A percentile compares a stretch with the other conserved stretches of the same genome.
These are phyloP conservation scores for Planiliza haematocheilus DNA, from an alignment of 2,113 vertebrate genomes.

Conservation along the genomic window DNA sequence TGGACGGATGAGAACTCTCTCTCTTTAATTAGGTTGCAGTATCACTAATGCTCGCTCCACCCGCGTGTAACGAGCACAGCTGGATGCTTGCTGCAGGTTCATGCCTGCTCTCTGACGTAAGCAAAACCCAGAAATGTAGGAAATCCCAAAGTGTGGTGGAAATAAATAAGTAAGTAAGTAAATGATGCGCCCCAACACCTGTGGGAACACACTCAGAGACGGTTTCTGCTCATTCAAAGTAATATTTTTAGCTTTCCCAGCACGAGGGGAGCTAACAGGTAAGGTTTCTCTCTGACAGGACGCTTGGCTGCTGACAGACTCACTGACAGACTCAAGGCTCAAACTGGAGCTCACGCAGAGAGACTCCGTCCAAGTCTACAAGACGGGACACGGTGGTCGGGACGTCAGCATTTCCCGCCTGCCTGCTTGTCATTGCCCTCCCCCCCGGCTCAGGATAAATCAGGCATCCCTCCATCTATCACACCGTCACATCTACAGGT, in stretches of 20 bases:
- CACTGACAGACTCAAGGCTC: conserved; percentile 31
- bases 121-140: background rate
- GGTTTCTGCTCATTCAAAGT: too few relatives aligned
- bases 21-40: conserved; percentile 45
- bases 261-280: background rate
- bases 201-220: too few relatives aligned
- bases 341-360: background rate
- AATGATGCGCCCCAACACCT: background rate
- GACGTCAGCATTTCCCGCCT: conserved; percentile 7
- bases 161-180: background rate
- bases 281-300: conserved; percentile 9
- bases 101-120: conserved; percentile 33
- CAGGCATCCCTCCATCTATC: background rate
- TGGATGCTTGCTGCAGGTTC: conserved; percentile 38
- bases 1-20: conserved; percentile 28
- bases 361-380: conserved; percentile 9
- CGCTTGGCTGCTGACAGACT: conserved; percentile 22
- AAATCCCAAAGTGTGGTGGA: conserved; percentile 28
- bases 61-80: background rate
- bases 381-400: background rate
- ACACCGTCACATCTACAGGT: conserved; percentile 11
- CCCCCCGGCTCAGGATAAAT: background rate
- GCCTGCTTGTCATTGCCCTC: background rate
- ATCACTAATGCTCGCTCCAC: conserved; percentile 10
- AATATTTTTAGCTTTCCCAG: background rate